phyloP scores from a whole-genome alignment of 1,140 invertebrate genomes.

The Calliphora vicina region DNA sequence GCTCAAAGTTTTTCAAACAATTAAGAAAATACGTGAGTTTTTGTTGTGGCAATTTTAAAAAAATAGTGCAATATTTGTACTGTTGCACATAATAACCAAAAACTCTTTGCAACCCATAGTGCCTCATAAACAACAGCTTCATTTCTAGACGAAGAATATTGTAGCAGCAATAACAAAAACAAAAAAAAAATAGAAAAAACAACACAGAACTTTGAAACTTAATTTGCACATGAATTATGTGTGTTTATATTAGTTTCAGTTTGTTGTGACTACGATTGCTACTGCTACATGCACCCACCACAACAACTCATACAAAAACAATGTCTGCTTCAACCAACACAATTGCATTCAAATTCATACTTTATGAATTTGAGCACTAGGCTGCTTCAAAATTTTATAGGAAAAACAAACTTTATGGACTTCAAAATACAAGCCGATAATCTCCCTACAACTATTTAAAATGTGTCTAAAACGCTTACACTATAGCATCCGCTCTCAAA shows the following conservation, averaged over 20 bases:
- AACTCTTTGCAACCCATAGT: neutral
- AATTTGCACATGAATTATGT: slow-evolving; percentile 39
- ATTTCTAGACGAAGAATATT: no score
- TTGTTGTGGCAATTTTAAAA: no score
- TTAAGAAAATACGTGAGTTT: no score
- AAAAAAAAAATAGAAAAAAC: slow-evolving; percentile 19
- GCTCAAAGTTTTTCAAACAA: no score
- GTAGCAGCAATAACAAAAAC: neutral
- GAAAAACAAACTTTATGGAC: no score
- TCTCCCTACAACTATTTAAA: no score
- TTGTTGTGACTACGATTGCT: neutral
- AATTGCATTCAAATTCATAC: neutral
- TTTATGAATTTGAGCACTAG: no score
- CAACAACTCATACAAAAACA: neutral
- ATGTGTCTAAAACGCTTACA: no score
- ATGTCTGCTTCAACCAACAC: neutral
- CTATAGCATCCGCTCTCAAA: no score
- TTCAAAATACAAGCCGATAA: no score
- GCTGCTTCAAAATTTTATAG: no score
- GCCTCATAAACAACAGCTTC: neutral
- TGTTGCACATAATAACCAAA: neutral
- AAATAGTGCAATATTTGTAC: no score
- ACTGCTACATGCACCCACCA: neutral
- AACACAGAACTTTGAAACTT: slow-evolving; percentile 36
- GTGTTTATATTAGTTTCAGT: neutral